Conservation (phyloP, 2,888 invertebrate species). For the Drosophila neonasuta region DNA sequence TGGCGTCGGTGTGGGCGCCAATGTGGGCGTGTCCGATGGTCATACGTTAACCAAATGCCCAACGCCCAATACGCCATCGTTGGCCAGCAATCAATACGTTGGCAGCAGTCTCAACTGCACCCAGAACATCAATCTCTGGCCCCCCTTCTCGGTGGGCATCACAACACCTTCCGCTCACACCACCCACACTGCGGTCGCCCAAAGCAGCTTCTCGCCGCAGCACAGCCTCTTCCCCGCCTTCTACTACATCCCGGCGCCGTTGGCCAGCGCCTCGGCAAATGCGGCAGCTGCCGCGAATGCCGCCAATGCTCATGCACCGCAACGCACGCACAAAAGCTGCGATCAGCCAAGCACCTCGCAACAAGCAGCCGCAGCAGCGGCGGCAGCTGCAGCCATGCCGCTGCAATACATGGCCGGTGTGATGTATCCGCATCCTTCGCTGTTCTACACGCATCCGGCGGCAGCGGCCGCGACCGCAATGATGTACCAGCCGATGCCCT, state of each 20-base stretch:
- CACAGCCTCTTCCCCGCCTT: conserved; percentile 83
- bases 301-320: not conserved
- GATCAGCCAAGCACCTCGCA: conserved; percentile 72
- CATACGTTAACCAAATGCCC: conserved; percentile 15
- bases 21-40: conserved; percentile 1
- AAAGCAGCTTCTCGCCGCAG: conserved; percentile 78
- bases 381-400: conserved; percentile 71
- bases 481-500: conserved; percentile 85
- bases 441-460: conserved; percentile 84
- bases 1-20: conserved; percentile 6
- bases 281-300: conserved; percentile 5
- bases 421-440: conserved; percentile 84
- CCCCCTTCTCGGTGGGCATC: conserved; percentile 84
- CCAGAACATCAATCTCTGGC: conserved; percentile 84
- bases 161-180: conserved; percentile 68
- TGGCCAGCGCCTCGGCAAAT: conserved; percentile 14
- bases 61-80: not conserved
- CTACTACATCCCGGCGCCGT: conserved; percentile 84
- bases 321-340: conserved; percentile 31
- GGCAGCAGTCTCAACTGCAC: conserved; percentile 51
- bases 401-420: conserved; percentile 86
- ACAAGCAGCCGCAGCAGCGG: conserved; percentile 46
- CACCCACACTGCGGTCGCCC: conserved; percentile 72
- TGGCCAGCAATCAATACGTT: conserved; percentile 38
- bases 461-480: conserved; percentile 80